Evolutionary conservation across 2,113 vertebrate species (phyloP).

Genomic region (Leucosticte australis): DNA sequence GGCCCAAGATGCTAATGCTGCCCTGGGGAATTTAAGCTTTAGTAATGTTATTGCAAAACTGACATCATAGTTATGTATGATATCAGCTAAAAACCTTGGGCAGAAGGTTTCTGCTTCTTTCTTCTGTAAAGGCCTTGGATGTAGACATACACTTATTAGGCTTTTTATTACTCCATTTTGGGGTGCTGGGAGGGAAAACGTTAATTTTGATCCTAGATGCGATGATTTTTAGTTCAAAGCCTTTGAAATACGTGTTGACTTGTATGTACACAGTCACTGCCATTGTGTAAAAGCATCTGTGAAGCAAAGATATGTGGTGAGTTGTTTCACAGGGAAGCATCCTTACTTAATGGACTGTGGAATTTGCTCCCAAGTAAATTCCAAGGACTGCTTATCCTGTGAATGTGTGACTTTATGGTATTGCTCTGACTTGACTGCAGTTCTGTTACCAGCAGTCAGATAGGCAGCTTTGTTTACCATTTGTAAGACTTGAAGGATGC

Average conservation of each 20-base stretch:
- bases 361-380: neutral
- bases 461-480: neutral
- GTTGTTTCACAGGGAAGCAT: neutral
- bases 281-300: neutral
- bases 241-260: neutral
- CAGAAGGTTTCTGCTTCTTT: neutral
- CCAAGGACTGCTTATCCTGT: neutral
- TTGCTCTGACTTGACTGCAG: neutral
- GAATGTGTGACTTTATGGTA: neutral
- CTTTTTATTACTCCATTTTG: neutral
- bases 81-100: slow-evolving; percentile 16
- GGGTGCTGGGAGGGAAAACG: neutral
- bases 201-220: neutral
- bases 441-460: neutral
- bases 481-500: neutral
- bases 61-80: too few relatives aligned
- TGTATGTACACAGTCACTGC: neutral
- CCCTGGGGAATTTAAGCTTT: neutral
- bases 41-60: neutral
- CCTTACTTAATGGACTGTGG: neutral
- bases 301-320: neutral
- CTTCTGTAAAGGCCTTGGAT: neutral
- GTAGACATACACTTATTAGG: neutral
- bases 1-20: neutral
- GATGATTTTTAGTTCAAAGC: neutral